Evolutionary conservation across 1,140 invertebrate species (phyloP).

Genomic region (Luehdorfia chinensis): DNA sequence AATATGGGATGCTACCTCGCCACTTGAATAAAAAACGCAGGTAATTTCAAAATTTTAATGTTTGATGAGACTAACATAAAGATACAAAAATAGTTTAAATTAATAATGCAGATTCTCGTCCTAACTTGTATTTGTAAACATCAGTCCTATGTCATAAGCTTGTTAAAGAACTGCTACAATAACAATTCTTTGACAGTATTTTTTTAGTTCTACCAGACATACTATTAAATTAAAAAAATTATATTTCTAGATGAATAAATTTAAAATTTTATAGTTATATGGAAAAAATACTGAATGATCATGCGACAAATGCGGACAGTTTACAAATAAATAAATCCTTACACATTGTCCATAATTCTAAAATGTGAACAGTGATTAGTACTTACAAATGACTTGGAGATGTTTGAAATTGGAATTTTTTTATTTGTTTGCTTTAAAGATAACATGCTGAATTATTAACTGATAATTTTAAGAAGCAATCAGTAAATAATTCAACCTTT

Average conservation of each 20-base stretch:
- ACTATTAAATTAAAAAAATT: too few species aligned
- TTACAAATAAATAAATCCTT: background rate
- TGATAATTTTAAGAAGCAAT: background rate
- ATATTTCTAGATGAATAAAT: too few species aligned
- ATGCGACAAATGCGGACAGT: too few species aligned
- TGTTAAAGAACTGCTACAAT: too few species aligned
- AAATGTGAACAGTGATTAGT: background rate
- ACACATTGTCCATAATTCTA: background rate
- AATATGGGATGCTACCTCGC: too few species aligned
- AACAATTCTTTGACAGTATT: background rate
- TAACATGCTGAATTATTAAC: slow-evolving; percentile 4
- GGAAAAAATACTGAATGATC: too few species aligned
- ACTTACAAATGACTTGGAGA: slow-evolving; percentile 14
- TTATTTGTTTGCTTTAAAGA: slow-evolving; percentile 1
- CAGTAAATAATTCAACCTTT: slow-evolving; percentile 3
- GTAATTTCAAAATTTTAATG: slow-evolving; percentile 40
- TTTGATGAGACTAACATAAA: slow-evolving; percentile 58
- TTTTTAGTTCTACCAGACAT: background rate
- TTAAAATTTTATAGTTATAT: too few species aligned
- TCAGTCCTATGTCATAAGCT: too few species aligned
- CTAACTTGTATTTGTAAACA: too few species aligned
- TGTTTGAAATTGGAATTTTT: slow-evolving; percentile 10
- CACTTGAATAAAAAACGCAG: too few species aligned
- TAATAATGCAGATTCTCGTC: slow-evolving; percentile 51
- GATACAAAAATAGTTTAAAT: slow-evolving; percentile 67